These are phyloP conservation scores for Pocota personata DNA, from an alignment of 2,888 invertebrate genomes.

Conservation along the genomic window DNA sequence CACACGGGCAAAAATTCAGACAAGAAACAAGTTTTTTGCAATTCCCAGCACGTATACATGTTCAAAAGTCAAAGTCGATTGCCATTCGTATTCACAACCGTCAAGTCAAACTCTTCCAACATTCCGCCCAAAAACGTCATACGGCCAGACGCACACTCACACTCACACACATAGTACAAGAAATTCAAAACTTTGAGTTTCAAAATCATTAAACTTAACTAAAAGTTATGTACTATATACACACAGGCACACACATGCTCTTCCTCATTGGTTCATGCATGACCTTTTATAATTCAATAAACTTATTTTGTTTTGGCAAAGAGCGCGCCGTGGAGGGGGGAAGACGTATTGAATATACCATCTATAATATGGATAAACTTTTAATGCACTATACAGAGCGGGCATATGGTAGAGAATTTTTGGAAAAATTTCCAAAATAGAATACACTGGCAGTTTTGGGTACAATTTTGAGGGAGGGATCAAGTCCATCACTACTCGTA, in stretches of 20 bases:
- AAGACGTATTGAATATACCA: background rate
- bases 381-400: constrained; percentile 26
- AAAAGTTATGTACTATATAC: background rate
- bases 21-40: constrained; percentile 13
- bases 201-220: constrained; percentile 6
- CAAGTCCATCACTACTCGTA: background rate
- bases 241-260: background rate
- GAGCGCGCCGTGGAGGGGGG: background rate
- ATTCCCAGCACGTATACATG: constrained; percentile 53
- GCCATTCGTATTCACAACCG: constrained; percentile 1
- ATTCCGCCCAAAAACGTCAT: background rate
- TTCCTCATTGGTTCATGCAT: background rate
- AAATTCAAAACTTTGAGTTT: constrained; percentile 7
- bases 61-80: constrained; percentile 48
- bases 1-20: constrained; percentile 6
- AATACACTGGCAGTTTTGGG: background rate
- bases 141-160: background rate
- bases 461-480: background rate
- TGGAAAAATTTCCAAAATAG: background rate
- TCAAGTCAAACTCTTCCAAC: background rate
- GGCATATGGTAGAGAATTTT: background rate
- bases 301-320: background rate
- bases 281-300: constrained; percentile 21
- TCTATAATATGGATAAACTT: constrained; percentile 36
- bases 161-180: background rate